These are phyloP conservation scores for Ophioninae sp. DNA, from an alignment of 2,888 invertebrate genomes.

Conservation along the genomic window DNA sequence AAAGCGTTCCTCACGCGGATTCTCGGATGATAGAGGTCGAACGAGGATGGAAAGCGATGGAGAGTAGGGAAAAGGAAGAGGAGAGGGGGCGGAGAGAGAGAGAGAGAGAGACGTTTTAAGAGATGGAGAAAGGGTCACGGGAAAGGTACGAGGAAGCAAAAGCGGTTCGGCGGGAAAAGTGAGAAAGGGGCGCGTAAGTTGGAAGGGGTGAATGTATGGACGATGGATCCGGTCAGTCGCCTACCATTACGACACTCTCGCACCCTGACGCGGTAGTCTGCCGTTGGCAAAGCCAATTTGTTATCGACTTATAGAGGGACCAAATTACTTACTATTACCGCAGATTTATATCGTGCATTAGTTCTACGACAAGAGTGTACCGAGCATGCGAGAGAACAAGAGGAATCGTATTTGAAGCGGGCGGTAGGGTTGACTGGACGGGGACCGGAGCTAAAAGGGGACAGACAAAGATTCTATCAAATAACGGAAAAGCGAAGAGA, in stretches of 20 bases:
- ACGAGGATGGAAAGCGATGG: neutral
- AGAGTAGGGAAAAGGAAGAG: neutral
- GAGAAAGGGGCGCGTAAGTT: constrained; percentile 31
- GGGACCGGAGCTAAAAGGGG: constrained; percentile 49
- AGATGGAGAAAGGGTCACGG: constrained; percentile 31
- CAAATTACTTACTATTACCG: constrained; percentile 81
- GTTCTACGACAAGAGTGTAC: constrained; percentile 62
- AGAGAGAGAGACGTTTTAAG: constrained; percentile 21
- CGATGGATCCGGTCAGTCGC: constrained; percentile 79
- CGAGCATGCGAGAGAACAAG: constrained; percentile 28
- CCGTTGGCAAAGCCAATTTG: constrained; percentile 80
- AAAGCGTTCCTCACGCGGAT: constrained; percentile 8
- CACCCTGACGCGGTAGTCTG: constrained; percentile 66
- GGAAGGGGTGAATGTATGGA: constrained; percentile 67
- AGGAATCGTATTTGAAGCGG: neutral
- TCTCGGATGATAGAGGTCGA: constrained; percentile 26
- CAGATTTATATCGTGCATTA: constrained; percentile 81
- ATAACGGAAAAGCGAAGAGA: neutral
- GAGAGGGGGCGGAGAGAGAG: constrained; percentile 14
- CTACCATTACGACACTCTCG: constrained; percentile 75
- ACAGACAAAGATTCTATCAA: constrained; percentile 1
- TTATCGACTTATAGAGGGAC: constrained; percentile 80
- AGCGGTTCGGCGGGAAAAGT: constrained; percentile 26
- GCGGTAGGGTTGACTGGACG: constrained; percentile 12
- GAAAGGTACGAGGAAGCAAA: constrained; percentile 27